A percentile compares a stretch with the other conserved stretches of the same genome.
These are phyloP conservation scores for Halocynthia aurantium DNA, from an alignment of 23 tunicate species.

Conservation along the genomic window DNA sequence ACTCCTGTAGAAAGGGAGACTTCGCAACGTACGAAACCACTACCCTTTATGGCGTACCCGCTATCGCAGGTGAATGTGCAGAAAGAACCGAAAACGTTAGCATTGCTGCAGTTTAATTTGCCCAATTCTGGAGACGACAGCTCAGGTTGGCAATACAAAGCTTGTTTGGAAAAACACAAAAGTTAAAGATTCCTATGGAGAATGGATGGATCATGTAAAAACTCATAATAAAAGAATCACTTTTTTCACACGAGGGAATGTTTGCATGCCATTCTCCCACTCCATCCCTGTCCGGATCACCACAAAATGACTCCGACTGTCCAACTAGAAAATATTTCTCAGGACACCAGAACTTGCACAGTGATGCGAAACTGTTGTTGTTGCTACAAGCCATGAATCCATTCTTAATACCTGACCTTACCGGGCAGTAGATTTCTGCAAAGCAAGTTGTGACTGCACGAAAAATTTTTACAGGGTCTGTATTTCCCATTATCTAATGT, in stretches of 20 bases:
- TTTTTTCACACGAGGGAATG: constrained; percentile 6
- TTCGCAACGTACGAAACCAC: constrained; percentile 10
- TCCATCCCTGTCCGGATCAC: constrained; percentile 20
- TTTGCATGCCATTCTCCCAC: constrained; percentile 8
- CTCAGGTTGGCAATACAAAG: constrained; percentile 5
- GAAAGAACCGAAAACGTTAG: constrained; percentile 6
- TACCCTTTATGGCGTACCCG: neutral
- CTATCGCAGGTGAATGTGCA: constrained; percentile 17
- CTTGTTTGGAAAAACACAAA: neutral
- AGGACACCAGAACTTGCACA: neutral
- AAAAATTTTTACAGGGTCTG: no score
- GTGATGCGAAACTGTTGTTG: constrained; percentile 8
- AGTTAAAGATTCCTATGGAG: neutral
- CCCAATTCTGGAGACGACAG: constrained; percentile 7
- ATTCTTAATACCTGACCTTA: neutral
- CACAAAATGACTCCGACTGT: constrained; percentile 16
- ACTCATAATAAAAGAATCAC: neutral
- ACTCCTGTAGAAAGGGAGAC: neutral
- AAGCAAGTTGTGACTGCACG: neutral
- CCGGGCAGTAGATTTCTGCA: constrained; percentile 4
- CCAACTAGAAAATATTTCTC: neutral
- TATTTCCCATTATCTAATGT: no score
- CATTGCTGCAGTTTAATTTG: neutral
- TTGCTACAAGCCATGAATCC: constrained; percentile 4
- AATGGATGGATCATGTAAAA: neutral